Evolutionary conservation across 2,797 vertebrate species (phyloP), one percentile per base, ranked within the genome.

Genomic region (Lacerta bilineata): DNA sequence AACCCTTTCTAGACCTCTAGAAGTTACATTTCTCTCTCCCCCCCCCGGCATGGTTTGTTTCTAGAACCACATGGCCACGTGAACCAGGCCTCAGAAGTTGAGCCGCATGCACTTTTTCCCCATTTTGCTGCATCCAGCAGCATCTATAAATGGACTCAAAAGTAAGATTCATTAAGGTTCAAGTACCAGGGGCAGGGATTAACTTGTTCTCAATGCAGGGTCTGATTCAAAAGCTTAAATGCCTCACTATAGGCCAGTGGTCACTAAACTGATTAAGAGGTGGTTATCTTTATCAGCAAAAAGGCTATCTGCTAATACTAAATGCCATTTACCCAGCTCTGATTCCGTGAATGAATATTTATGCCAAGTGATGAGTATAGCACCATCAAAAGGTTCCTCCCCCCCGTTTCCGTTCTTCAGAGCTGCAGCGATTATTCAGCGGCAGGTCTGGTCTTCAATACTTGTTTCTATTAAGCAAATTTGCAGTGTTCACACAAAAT

Each of bases 331-430:
- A 95, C 91, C 95, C 94, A 91, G 93, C 93, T 95, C 91, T 94
- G 95, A 95, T 95, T 95, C 91, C 90, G 90, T 92, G 90, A 95
- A 96, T 95, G 94, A 95, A 96, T 96, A 95, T 95, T 95, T 95
- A 96, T 95, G 93, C 93, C 87, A 87, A 95, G 91, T 94, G 95
- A 95, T 95, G 93, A 94, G 90, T 94, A 36, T 91, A 95, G 94
- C 94, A 92, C 90, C 91, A 94, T 95, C 95, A 94, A 94, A 95
- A 94, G 92, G 87, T 87, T 93, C 93, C 76, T 88, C 50, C 50
- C 50, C 50, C 50, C 50, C 1, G 87, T 92, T 90, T 94, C 94
- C 91, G 90, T 93, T 95, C 92, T 0, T 0, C 4, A 91, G 91
- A 91, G 93, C 92, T 88, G 90, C 91, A 93, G 90, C 1, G 80